Percentiles rank a stretch among this genome's conserved stretches.
These are phyloP conservation scores for Mirounga angustirostris DNA, from an alignment of 2,113 vertebrate species.

Conservation along the genomic window DNA sequence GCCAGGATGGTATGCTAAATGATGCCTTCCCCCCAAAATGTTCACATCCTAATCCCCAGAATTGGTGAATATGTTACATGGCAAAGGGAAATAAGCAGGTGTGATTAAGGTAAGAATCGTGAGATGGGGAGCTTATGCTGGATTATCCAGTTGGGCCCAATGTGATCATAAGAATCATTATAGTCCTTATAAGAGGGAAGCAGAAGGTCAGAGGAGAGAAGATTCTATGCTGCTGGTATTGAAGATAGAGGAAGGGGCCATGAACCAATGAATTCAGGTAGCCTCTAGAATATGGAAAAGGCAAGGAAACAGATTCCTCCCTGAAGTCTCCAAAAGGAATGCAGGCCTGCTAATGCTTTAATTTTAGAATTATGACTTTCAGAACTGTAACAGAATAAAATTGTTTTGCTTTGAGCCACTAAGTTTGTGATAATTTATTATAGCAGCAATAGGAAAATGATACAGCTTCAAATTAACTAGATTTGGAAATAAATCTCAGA, in stretches of 20 bases:
- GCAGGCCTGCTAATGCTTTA: not conserved
- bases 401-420: not conserved
- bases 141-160: not conserved
- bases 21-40: not conserved
- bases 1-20: not conserved
- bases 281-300: constrained; percentile 7
- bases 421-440: not conserved
- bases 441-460: not conserved
- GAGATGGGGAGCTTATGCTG: not conserved
- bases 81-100: not conserved
- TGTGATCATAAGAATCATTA: not conserved
- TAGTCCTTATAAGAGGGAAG: not conserved
- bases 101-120: not conserved
- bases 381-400: not conserved
- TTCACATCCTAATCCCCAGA: not conserved
- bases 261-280: not conserved
- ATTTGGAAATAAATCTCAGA: constrained; percentile 34
- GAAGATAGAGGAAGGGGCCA: not conserved
- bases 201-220: not conserved
- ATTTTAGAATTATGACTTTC: not conserved
- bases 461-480: not conserved
- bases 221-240: not conserved
- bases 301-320: not conserved
- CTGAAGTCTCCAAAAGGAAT: not conserved
- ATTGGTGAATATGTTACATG: not conserved